A percentile compares a stretch with the other conserved stretches of the same genome.
Conservation (phyloP, 1,140 invertebrate genomes). For the Physella acuta region DNA sequence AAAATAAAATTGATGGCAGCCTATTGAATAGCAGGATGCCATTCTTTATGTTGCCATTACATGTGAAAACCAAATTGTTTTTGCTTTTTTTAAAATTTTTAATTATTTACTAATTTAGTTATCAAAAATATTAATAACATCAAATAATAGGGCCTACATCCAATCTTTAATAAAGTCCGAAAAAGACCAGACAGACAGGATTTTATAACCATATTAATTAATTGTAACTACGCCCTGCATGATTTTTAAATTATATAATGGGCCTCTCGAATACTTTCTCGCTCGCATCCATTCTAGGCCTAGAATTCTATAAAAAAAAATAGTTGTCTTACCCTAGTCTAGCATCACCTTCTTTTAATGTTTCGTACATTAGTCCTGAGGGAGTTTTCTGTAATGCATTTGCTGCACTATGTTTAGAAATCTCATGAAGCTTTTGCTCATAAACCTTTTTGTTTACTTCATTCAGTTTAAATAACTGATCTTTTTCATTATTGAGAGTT, state of each 20-base stretch:
- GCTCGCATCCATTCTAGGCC: not conserved
- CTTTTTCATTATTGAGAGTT: not conserved
- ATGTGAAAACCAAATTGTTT: too few species aligned
- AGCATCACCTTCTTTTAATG: slow-evolving; percentile 1
- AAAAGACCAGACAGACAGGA: too few species aligned
- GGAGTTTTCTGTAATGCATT: not conserved
- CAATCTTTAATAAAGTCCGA: too few species aligned
- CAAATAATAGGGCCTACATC: too few species aligned
- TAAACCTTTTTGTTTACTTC: not conserved
- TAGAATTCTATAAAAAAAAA: not conserved
- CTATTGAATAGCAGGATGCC: not conserved
- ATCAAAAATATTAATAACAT: too few species aligned
- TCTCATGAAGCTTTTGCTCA: not conserved
- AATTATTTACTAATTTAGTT: not conserved
- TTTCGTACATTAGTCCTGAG: not conserved
- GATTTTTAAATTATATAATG: not conserved
- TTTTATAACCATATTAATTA: too few species aligned
- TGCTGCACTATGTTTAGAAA: not conserved
- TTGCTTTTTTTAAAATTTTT: too few species aligned
- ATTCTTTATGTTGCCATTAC: not conserved
- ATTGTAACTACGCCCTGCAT: not conserved
- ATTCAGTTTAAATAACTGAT: not conserved
- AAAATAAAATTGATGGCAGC: not conserved
- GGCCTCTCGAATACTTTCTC: too few species aligned
- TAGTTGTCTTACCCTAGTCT: slow-evolving; percentile 6